These are phyloP conservation scores for Drosophila algonquin DNA, from an alignment of 2,888 invertebrate genomes.

Conservation along the genomic window DNA sequence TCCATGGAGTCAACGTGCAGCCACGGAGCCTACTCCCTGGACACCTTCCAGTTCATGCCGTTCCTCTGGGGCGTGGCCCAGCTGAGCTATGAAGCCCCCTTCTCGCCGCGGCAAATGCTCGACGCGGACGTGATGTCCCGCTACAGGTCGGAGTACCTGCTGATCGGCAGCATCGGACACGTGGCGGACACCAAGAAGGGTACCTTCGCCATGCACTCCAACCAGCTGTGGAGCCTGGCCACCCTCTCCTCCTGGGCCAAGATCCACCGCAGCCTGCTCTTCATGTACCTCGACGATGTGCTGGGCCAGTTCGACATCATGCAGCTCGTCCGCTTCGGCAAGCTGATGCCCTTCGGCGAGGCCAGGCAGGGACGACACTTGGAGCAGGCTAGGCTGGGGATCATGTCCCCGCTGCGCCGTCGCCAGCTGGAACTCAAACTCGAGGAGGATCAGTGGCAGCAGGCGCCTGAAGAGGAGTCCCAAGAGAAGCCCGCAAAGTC, in stretches of 20 bases:
- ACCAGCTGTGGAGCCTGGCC: constrained; percentile 98
- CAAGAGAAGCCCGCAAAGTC: background rate
- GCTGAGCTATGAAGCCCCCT: constrained; percentile 90
- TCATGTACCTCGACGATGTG: constrained; percentile 99
- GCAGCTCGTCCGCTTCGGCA: constrained; percentile 96
- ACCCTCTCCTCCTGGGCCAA: constrained; percentile 96
- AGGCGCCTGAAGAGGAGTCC: background rate
- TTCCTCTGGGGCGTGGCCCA: constrained; percentile 99
- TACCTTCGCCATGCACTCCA: constrained; percentile 99
- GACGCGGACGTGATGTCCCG: constrained; percentile 88
- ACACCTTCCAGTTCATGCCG: constrained; percentile 99
- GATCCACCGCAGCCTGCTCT: constrained; percentile 96
- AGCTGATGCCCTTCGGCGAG: constrained; percentile 89
- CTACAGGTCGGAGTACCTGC: constrained; percentile 92
- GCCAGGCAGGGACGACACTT: constrained; percentile 65
- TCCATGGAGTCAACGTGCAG: constrained; percentile 99
- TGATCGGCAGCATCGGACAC: constrained; percentile 95
- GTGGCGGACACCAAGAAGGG: constrained; percentile 94
- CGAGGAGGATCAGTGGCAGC: background rate
- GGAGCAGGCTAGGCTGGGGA: constrained; percentile 75
- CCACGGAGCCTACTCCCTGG: constrained; percentile 99
- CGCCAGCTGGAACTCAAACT: background rate
- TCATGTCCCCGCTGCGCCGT: constrained; percentile 24
- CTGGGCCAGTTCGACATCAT: constrained; percentile 95
- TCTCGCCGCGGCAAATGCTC: constrained; percentile 93